Evolutionary conservation across 2,888 invertebrate genomes (phyloP), one percentile per base, ranked within the genome.

Genomic region (Sycophila texana): DNA sequence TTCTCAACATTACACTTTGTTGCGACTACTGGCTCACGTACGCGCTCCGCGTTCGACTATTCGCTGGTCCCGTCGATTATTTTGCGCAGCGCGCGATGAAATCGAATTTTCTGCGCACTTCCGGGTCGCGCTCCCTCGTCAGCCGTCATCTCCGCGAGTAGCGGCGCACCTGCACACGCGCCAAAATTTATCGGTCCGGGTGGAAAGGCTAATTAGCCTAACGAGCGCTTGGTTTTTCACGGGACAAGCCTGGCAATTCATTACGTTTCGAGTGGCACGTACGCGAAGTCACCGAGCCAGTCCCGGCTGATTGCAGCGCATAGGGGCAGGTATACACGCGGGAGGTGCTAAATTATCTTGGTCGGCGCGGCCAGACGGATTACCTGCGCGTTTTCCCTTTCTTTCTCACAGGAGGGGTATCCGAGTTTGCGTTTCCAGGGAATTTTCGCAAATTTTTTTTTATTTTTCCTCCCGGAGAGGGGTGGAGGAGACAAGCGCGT

Each of bases 121-220:
- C 22, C 12, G 14, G 16, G 22, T 5, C 14, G 14, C 58, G 16
- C 30, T 51, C 10, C 49, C 49, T 51, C 57, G 10, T 20, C 30
- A 51, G 14, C 61, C 14, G 12, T 14, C 53, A n/a, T 18, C 26
- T 26, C 39, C 47, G 53, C 49, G 65, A 61, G 26, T 16, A n/a
- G 20, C 14, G 53, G 51, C 14, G 20, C 26, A 5, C 67, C 49
- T 12, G 18, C 51, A 12, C 22, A 22, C 26, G 18, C 55, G 14
- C 68, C 55, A 67, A 57, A 72, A 78, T 74, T 79, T 79, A 79
- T 79, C 65, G 74, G 70, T 10, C 30, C 71, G 39, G 55, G n/a
- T 57, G 63, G 76, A 80, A 75, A 55, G 77, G 66, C 67, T 74
- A 81, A 82, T 82, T 82, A 79, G 73, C 68, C 70, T 80, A 80